phyloP scores from a whole-genome alignment of 2,888 invertebrate genomes.

The Trisateles emortualis region DNA sequence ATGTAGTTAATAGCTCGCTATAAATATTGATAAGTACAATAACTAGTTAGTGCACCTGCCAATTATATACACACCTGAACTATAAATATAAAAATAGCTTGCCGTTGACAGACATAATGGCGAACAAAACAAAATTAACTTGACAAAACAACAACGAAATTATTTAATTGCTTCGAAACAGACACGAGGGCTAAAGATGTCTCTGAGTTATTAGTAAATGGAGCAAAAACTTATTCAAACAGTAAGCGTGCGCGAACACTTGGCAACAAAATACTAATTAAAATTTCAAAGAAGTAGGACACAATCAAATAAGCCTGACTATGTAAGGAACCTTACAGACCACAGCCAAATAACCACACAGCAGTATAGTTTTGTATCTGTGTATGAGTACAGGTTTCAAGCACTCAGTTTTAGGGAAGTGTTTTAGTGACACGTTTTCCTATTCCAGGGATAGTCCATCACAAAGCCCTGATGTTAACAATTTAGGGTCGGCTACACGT shows the following conservation, averaged over 20 bases:
- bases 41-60: constrained; percentile 45
- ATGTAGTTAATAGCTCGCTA: constrained; percentile 30
- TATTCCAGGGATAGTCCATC: no score
- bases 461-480: no score
- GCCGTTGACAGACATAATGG: constrained; percentile 36
- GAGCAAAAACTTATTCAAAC: constrained; percentile 43
- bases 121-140: constrained; percentile 39
- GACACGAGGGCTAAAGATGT: constrained; percentile 44
- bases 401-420: no score
- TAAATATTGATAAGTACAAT: constrained; percentile 35
- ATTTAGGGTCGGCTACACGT: no score
- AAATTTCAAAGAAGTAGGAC: no score
- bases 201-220: constrained; percentile 46
- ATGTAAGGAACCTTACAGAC: no score
- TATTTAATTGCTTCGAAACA: constrained; percentile 49
- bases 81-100: constrained; percentile 39
- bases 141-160: constrained; percentile 47
- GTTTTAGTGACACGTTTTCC: no score
- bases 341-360: no score
- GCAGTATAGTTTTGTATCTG: no score
- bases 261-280: constrained; percentile 51
- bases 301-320: no score
- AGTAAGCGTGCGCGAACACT: constrained; percentile 45
- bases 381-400: no score
- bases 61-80: constrained; percentile 42